Percentiles rank a stretch among this genome's conserved stretches.
These are phyloP conservation scores for Pyrgilauda ruficollis DNA, from an alignment of 2,113 vertebrate genomes.

Conservation along the genomic window DNA sequence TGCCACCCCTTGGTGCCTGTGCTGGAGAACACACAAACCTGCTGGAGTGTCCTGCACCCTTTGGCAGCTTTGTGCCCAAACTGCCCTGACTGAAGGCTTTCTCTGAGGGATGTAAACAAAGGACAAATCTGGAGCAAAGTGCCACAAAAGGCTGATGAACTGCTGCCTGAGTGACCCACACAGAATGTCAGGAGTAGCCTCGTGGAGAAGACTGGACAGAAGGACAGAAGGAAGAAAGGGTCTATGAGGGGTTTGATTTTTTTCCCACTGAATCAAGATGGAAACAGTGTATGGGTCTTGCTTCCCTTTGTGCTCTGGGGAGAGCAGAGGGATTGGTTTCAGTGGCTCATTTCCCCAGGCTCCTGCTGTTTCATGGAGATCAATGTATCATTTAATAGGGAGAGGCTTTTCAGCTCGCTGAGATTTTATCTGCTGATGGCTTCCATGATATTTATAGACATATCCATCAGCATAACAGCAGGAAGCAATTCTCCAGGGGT, in stretches of 20 bases:
- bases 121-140: neutral
- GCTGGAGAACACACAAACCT: neutral
- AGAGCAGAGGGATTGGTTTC: neutral
- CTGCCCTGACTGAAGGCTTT: neutral
- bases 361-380: conserved; percentile 8
- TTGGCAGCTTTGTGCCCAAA: neutral
- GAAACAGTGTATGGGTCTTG: neutral
- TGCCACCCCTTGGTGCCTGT: neutral
- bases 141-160: neutral
- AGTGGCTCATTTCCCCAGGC: neutral
- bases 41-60: rapidly evolving
- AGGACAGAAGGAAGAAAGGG: neutral
- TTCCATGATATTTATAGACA: conserved; percentile 48
- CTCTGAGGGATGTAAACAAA: neutral
- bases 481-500: conserved; percentile 35
- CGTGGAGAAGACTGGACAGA: neutral
- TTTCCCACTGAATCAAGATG: neutral
- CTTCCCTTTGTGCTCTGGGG: neutral
- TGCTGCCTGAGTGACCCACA: neutral
- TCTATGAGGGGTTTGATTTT: neutral
- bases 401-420: neutral
- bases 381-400: conserved; percentile 41
- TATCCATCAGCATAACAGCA: conserved; percentile 12
- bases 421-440: conserved; percentile 44
- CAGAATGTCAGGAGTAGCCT: neutral